A percentile compares a stretch with the other conserved stretches of the same genome.
These are phyloP conservation scores for Wiebesia pumilae DNA, from an alignment of 1,140 invertebrate species.

Conservation along the genomic window DNA sequence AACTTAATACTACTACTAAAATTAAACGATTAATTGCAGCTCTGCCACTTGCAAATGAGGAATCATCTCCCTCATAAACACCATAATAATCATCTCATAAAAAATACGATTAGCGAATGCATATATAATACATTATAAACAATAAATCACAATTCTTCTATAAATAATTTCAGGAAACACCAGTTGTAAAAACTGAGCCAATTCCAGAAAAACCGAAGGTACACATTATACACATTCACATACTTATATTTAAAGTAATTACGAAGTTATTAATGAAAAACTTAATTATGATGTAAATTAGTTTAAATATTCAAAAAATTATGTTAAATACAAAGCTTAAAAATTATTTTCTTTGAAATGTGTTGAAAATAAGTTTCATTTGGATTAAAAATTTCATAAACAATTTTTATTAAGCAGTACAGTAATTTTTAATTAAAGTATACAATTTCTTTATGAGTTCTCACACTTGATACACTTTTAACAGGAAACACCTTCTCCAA, in stretches of 20 bases:
- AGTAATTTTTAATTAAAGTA: too few species aligned
- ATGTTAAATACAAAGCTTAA: not conserved
- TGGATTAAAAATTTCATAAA: too few species aligned
- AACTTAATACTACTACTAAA: not conserved
- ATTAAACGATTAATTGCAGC: slow-evolving; percentile 17
- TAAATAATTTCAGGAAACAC: slow-evolving; percentile 59
- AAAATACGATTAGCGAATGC: slow-evolving; percentile 2
- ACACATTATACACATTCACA: slow-evolving; percentile 22
- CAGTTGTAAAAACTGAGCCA: slow-evolving; percentile 52
- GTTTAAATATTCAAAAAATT: too few species aligned
- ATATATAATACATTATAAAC: not conserved
- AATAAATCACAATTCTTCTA: not conserved
- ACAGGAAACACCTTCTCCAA: slow-evolving; percentile 53
- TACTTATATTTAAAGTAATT: too few species aligned
- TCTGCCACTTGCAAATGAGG: not conserved
- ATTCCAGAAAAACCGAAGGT: slow-evolving; percentile 59
- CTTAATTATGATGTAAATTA: too few species aligned
- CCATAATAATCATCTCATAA: too few species aligned
- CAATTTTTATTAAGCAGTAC: too few species aligned
- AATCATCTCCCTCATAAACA: not conserved
- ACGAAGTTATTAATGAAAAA: too few species aligned
- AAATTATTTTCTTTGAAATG: not conserved
- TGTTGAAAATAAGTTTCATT: too few species aligned
- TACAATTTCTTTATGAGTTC: slow-evolving; percentile 4
- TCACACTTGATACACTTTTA: slow-evolving; percentile 49